phyloP scores from a whole-genome alignment of 2,888 invertebrate species.

The Tenodera sinensis region DNA sequence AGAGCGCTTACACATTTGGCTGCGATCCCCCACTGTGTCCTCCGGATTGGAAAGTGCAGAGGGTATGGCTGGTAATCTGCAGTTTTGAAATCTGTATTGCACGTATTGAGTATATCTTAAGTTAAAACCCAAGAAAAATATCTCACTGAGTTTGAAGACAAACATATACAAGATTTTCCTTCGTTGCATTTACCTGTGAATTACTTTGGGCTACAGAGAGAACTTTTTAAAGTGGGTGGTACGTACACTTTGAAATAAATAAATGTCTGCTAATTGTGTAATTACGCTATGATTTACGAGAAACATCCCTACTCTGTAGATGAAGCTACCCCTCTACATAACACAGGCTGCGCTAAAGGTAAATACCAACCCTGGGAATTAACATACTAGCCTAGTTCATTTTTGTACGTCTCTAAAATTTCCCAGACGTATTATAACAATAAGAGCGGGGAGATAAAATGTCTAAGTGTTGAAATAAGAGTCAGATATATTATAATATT shows the following conservation, averaged over 20 bases:
- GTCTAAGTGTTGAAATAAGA: neutral
- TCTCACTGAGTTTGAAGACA: too few relatives aligned
- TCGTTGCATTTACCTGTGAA: too few relatives aligned
- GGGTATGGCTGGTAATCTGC: too few relatives aligned
- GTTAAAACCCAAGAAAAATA: too few relatives aligned
- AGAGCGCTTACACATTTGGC: too few relatives aligned
- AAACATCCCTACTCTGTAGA: neutral
- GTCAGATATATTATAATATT: neutral
- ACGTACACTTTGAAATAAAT: neutral
- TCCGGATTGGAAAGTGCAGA: too few relatives aligned
- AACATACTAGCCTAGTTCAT: neutral
- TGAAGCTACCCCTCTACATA: neutral
- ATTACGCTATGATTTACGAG: neutral
- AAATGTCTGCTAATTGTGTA: neutral
- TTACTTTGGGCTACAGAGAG: too few relatives aligned
- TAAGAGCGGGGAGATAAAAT: neutral
- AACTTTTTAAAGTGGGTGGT: too few relatives aligned
- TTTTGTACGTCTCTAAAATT: neutral
- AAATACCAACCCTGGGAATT: neutral
- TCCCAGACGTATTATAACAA: neutral
- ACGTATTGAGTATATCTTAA: too few relatives aligned
- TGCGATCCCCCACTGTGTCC: too few relatives aligned
- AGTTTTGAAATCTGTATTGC: too few relatives aligned
- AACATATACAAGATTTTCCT: too few relatives aligned
- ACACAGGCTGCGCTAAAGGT: neutral